Evolutionary conservation across 2,888 invertebrate species (phyloP), one percentile per base, ranked within the genome.

Genomic region (Lymantria dispar): DNA sequence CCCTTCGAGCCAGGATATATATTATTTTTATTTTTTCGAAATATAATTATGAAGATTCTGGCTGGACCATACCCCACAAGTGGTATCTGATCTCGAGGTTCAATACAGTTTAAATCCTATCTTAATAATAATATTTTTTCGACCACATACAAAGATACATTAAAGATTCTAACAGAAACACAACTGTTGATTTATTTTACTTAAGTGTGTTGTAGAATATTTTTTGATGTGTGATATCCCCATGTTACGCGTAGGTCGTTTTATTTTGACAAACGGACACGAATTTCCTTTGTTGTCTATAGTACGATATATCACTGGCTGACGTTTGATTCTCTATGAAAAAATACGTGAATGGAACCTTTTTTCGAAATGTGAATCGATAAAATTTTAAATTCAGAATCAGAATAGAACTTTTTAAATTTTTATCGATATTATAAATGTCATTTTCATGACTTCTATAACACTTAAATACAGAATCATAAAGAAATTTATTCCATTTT

Each of bases 211-310:
- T 36, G 9, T 36, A 36, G 8, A 58, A 54, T 62, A 54, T 75
- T 76, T 78, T 72, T 76, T 70, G 70, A 66, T 66, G 63, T 68
- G 73, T 74, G 67, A 76, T 76, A 73, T 76, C 74, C 81, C 65
- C 77, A 74, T 76, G 80, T 83, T 78, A 79, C 80, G 83, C 78
- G 85, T 87, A 82, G 85, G 85, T 79, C 66, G 82, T 85, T 87
- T 82, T 90, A 87, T 89, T 88, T 85, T 86, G 87, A 86, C 87
- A 84, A 80, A 82, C 83, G 78, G 72, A 80, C 78, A 75, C 79
- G 76, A 70, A 80, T 73, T 77, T 76, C 73, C 80, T 85, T 87
- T 88, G 86, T 88, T 83, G 77, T 78, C 70, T 80, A 76, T 76
- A 74, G 74, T 74, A 73, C 82, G 64, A 86, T 89, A 87, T 80